Evolutionary conservation across 2,888 invertebrate genomes (phyloP), one percentile per base, ranked within the genome.

Genomic region (Auanema freiburgensis): DNA sequence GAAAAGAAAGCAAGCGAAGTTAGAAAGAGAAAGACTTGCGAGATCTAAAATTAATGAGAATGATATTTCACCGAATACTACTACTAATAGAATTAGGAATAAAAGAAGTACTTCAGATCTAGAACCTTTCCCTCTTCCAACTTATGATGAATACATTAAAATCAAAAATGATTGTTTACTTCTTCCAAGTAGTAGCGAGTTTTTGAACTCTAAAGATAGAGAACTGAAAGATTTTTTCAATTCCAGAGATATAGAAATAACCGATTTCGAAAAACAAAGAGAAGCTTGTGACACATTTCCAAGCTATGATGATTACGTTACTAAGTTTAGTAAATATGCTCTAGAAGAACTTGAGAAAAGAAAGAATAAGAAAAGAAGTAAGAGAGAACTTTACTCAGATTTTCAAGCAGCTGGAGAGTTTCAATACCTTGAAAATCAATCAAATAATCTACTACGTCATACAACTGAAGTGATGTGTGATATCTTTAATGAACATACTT

Each of bases 321-420:
- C 21, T 53, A 57, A 53, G 23, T 59, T 59, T 59, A 54, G 56
- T 57, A 41, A 59, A 58, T 57, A 59, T 59, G 59, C 59, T 40
- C 23, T 60, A 16, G 44, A 56, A 40, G 56, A 59, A 59, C 25
- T 60, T 18, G 23, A 41, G 41, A 60, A 60, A 18, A 6, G 43
- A 33, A 33, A 33, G 8, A 5, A 33, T 33, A 33, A 33, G 25
- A 61, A 65, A 59, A 65, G 24, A 12, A 65, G 44, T 55, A 33
- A 3, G 3, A 65, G 67, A 63, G 40, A 68, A 12, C 5, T 65
- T 25, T 67, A 69, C 59, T 61, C 69, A 59, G 69, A 69, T 43
- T 69, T 65, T 59, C 69, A 69, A 69, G 69, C 67, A 59, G 64
- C 66, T 41, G 69, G 67, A 65, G 69, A 69, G 42, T 69, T 69